Evolutionary conservation across 2,888 invertebrate genomes (phyloP).

Genomic region (Polymixis lichenea): DNA sequence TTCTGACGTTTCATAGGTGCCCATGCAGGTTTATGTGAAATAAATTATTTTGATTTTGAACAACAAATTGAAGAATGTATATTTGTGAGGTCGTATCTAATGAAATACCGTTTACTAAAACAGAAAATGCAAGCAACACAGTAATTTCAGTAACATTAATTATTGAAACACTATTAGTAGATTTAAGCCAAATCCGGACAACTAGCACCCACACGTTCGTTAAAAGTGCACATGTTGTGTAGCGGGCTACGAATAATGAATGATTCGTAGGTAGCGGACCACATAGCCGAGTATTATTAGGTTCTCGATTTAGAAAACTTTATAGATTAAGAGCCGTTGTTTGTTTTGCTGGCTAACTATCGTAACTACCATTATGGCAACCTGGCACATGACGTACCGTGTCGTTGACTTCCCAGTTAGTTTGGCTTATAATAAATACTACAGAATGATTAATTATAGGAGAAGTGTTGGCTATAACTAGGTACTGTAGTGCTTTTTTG

Average conservation of each 20-base stretch:
- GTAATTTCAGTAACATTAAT: not conserved
- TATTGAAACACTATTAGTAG: not conserved
- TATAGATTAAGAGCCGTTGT: slow-evolving; percentile 26
- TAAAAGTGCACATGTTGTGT: not conserved
- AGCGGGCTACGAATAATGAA: no score
- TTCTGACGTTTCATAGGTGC: no score
- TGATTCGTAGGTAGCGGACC: no score
- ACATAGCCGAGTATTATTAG: not conserved
- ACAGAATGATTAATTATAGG: not conserved
- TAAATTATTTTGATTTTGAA: no score
- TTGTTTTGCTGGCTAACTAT: slow-evolving; percentile 19
- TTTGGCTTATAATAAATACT: slow-evolving; percentile 14
- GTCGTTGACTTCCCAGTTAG: slow-evolving; percentile 38
- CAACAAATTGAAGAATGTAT: not conserved
- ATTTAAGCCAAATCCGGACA: not conserved
- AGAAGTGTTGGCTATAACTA: no score
- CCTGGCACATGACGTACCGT: slow-evolving; percentile 5
- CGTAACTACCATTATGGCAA: slow-evolving; percentile 9
- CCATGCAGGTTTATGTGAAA: no score
- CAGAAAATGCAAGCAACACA: no score
- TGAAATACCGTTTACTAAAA: no score
- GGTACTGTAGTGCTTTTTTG: not conserved
- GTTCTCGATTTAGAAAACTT: slow-evolving; percentile 7
- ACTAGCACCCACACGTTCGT: not conserved
- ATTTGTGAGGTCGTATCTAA: not conserved